Percentiles rank a stretch among this genome's conserved stretches.
These are phyloP conservation scores for Hypselothyrea guttata DNA, from an alignment of 2,888 invertebrate genomes.

Conservation along the genomic window DNA sequence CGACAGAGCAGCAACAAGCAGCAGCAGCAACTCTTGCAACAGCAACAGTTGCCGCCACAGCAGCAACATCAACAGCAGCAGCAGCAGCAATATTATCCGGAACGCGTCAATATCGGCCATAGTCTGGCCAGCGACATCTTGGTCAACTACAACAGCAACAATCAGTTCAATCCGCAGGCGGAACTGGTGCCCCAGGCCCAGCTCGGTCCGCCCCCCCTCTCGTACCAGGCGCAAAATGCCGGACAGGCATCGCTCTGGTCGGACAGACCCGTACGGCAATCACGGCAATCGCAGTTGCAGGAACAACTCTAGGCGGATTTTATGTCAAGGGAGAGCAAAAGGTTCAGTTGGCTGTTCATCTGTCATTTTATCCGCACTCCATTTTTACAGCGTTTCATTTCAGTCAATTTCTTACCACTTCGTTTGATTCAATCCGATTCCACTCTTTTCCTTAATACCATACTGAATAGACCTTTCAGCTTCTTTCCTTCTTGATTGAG, in stretches of 20 bases:
- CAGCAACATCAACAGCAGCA: conserved; percentile 81
- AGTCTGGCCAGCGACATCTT: conserved; percentile 82
- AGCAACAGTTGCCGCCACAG: conserved; percentile 81
- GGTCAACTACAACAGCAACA: conserved; percentile 85
- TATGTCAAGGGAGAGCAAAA: too few relatives aligned
- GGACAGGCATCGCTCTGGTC: conserved; percentile 54
- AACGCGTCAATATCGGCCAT: conserved; percentile 80
- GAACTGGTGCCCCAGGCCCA: conserved; percentile 73
- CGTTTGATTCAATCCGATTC: too few relatives aligned
- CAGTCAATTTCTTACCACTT: too few relatives aligned
- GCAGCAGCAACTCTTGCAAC: conserved; percentile 83
- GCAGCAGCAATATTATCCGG: conserved; percentile 84
- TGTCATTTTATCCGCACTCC: too few relatives aligned
- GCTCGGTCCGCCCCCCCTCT: conserved; percentile 60
- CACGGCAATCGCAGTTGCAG: conserved; percentile 44
- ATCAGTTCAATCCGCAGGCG: conserved; percentile 83
- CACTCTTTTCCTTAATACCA: too few relatives aligned
- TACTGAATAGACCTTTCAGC: too few relatives aligned
- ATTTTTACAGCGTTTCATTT: too few relatives aligned
- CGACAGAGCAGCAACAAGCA: conserved; percentile 53
- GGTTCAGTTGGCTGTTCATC: too few relatives aligned
- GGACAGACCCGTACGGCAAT: conserved; percentile 62
- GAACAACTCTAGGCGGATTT: conserved; percentile 82
- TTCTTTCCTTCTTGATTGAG: too few relatives aligned
- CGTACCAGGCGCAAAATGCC: conserved; percentile 65